Evolutionary conservation across 2,113 vertebrate species (phyloP), one percentile per base, ranked within the genome.

Genomic region (Oenanthe melanoleuca): DNA sequence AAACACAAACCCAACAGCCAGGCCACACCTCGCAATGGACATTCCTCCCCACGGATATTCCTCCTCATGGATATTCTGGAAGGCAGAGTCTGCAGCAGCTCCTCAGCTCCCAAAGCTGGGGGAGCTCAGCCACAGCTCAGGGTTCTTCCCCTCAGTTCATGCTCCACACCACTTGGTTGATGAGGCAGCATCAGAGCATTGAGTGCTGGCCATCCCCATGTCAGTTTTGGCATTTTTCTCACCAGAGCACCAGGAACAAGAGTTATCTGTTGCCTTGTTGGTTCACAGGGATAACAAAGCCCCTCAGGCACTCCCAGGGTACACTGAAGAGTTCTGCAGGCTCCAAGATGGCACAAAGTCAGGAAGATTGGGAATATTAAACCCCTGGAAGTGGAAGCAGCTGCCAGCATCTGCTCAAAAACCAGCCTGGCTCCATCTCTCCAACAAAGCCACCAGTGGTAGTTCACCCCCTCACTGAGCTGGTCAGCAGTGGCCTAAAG

Each of bases 331-430:
- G 86, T 90, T 80, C 73, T 87, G 81, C 92, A 70, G 89, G 93
- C 94, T 95, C 94, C 83, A 29, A 92, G 83, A 81, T 3, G 15
- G 73, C 53, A 78, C 0, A 3, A 79, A 75, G 42, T 67, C 63
- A 84, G 65, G 63, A 86, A 77, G 55, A 81, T 6, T 9, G 45
- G 75, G 64, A 78, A 69, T 61, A 40, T 45, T 9, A 61, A 86
- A 92, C 75, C 52, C 53, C 93, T 57, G 4, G 0, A 71, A 71
- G 90, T 65, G 60, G 93, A 94, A 90, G 94, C 89, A 95, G 88
- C 88, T 95, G 94, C 89, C 89, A 92, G 92, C 87, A 77, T 56
- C 89, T 93, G 94, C 77, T 86, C 89, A 18, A 40, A 77, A 50
- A 38, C 56, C 82, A 66, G 61, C 57, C 53, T 63, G 45, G 50